Percentiles rank a stretch among this genome's conserved stretches.
Evolutionary conservation across 2,113 vertebrate genomes (phyloP).

Genomic region (Osmerus mordax): DNA sequence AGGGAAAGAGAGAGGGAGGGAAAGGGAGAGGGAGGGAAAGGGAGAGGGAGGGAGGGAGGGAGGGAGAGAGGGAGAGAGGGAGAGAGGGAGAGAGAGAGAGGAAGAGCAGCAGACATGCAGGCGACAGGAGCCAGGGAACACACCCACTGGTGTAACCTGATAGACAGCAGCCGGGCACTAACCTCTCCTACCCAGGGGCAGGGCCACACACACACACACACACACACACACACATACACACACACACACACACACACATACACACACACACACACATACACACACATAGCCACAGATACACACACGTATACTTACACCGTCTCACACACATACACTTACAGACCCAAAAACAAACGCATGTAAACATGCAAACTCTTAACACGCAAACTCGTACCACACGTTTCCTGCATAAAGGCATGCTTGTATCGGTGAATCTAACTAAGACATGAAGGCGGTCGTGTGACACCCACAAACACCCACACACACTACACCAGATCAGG

Average conservation of each 20-base stretch:
- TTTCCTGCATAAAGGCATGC: neutral
- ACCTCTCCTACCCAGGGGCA: constrained; percentile 60
- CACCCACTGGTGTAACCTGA: constrained; percentile 76
- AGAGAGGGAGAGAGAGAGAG: constrained; percentile 12
- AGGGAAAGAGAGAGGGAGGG: constrained; percentile 43
- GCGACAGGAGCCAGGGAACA: constrained; percentile 70
- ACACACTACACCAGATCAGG: too few species aligned
- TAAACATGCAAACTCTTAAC: too few species aligned
- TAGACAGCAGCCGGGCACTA: constrained; percentile 64
- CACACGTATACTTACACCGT: neutral
- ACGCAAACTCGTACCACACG: neutral
- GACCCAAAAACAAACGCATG: neutral
- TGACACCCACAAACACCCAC: too few species aligned
- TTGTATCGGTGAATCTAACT: too few species aligned
- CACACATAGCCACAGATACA: neutral
- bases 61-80: constrained; percentile 32
- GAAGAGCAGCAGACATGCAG: constrained; percentile 70
- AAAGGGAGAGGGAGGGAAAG: too few species aligned
- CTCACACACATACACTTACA: constrained; percentile 3
- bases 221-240: too few species aligned
- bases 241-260: constrained; percentile 1
- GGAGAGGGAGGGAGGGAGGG: constrained; percentile 32
- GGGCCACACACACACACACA: constrained; percentile 30
- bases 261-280: constrained; percentile 16
- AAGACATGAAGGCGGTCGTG: too few species aligned